Evolutionary conservation across 2,888 invertebrate genomes (phyloP).

Genomic region (Polymixis flavicincta): DNA sequence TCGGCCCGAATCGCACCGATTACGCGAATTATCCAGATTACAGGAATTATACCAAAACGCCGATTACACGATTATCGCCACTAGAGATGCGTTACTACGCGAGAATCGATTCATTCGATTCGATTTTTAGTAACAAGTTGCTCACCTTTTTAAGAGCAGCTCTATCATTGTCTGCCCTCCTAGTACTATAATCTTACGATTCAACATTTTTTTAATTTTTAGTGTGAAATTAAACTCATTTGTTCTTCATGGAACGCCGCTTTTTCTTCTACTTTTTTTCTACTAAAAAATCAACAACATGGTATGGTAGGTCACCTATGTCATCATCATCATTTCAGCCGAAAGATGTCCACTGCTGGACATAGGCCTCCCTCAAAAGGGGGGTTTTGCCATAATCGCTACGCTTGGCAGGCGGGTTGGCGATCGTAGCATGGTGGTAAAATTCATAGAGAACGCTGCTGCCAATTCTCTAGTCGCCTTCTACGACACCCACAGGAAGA

Average conservation of each 20-base stretch:
- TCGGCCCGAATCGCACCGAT: conserved; percentile 61
- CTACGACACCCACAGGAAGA: too few relatives aligned
- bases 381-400: too few relatives aligned
- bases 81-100: conserved; percentile 45
- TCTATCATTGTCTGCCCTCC: neutral
- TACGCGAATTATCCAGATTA: conserved; percentile 72
- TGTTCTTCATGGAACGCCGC: neutral
- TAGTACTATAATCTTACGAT: neutral
- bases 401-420: too few relatives aligned
- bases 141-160: neutral
- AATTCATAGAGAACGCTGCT: too few relatives aligned
- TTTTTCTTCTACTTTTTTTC: neutral
- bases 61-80: conserved; percentile 63
- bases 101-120: conserved; percentile 35
- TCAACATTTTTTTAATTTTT: neutral
- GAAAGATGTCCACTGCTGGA: too few relatives aligned
- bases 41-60: conserved; percentile 60
- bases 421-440: too few relatives aligned
- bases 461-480: too few relatives aligned
- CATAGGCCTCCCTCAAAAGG: too few relatives aligned
- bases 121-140: neutral
- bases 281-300: neutral
- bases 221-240: neutral
- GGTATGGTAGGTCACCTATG: neutral
- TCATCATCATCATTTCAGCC: too few relatives aligned